phyloP scores from a whole-genome alignment of 2,888 invertebrate species.

The Volucella inanis region DNA sequence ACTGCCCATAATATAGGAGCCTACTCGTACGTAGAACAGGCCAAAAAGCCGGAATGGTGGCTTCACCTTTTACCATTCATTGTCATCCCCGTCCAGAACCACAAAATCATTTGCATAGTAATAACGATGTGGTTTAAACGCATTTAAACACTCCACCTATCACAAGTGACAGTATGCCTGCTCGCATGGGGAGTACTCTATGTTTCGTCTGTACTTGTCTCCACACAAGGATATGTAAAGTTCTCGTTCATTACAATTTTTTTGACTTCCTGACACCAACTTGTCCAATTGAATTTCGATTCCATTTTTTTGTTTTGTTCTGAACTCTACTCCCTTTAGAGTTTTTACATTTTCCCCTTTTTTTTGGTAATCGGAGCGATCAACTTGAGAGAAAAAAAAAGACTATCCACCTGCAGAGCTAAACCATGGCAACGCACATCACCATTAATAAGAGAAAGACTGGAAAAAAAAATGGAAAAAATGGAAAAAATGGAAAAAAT shows the following conservation, averaged over 20 bases:
- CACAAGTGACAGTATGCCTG: conserved; percentile 47
- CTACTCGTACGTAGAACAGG: no score
- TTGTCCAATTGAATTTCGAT: conserved; percentile 62
- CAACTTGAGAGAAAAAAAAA: conserved; percentile 57
- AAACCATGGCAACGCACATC: conserved; percentile 52
- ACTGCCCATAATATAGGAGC: no score
- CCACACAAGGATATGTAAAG: conserved; percentile 8
- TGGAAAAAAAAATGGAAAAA: conserved; percentile 16
- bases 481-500: no score
- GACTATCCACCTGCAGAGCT: conserved; percentile 58
- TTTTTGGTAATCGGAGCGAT: conserved; percentile 15
- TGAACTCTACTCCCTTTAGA: no score
- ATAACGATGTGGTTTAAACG: conserved; percentile 73
- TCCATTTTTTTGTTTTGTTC: conserved; percentile 15
- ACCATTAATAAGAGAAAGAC: conserved; percentile 34
- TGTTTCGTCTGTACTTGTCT: conserved; percentile 1
- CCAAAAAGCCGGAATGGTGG: conserved; percentile 16
- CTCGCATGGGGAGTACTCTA: background rate
- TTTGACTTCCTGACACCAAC: conserved; percentile 36
- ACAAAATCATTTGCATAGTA: conserved; percentile 73
- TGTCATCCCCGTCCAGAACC: conserved; percentile 29
- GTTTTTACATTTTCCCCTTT: no score
- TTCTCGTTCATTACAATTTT: conserved; percentile 54
- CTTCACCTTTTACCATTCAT: conserved; percentile 21
- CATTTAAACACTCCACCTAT: conserved; percentile 70